These are phyloP conservation scores for Drosophila maculinotata DNA, from an alignment of 2,888 invertebrate genomes.

Conservation along the genomic window DNA sequence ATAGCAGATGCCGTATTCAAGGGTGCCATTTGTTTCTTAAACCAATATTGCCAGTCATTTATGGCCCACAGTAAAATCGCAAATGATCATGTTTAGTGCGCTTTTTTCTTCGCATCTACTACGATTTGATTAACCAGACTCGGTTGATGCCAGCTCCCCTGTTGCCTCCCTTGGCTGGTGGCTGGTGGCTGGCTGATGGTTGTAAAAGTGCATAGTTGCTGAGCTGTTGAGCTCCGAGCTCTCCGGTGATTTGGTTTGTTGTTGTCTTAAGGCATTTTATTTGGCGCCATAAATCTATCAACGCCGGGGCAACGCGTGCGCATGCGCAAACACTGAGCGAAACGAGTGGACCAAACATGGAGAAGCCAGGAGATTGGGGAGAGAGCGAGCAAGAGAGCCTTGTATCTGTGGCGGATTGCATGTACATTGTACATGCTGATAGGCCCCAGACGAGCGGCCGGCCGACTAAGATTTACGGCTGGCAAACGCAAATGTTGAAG, in stretches of 20 bases:
- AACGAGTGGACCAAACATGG: conserved; percentile 1
- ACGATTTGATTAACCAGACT: conserved; percentile 70
- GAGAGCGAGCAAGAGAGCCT: not conserved
- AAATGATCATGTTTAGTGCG: conserved; percentile 74
- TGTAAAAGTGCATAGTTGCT: conserved; percentile 7
- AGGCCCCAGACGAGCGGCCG: conserved; percentile 44
- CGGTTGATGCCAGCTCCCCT: conserved; percentile 18
- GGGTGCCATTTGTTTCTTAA: conserved; percentile 21
- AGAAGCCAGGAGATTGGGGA: conserved; percentile 1
- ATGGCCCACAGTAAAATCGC: conserved; percentile 49
- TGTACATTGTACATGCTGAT: conserved; percentile 68
- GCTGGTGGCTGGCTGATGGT: conserved; percentile 5
- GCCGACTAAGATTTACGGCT: conserved; percentile 72
- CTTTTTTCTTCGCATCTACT: conserved; percentile 57
- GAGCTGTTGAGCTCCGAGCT: conserved; percentile 19
- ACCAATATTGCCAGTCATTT: conserved; percentile 40
- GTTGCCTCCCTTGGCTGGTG: conserved; percentile 7
- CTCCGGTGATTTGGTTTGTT: conserved; percentile 61
- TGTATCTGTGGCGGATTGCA: conserved; percentile 52
- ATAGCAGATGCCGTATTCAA: conserved; percentile 17
- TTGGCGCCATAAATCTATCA: conserved; percentile 84
- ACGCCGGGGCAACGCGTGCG: conserved; percentile 72
- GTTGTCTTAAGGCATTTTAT: conserved; percentile 82
- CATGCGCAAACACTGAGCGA: conserved; percentile 69
- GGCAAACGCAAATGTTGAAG: conserved; percentile 62